Conservation (phyloP, 2,113 vertebrate genomes). For the Dromaius novaehollandiae region DNA sequence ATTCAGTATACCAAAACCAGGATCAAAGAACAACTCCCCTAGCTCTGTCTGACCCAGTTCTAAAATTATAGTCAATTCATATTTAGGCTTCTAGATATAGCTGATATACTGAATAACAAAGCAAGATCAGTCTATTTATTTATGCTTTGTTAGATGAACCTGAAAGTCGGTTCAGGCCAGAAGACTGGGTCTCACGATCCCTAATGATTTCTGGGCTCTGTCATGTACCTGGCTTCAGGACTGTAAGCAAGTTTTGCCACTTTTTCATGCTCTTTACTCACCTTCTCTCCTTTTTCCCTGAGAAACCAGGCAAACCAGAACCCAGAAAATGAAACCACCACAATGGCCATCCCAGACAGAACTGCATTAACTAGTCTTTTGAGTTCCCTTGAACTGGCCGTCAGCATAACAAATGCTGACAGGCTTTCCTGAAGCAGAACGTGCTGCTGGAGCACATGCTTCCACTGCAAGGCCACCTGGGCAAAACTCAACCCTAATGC, state of each 20-base stretch:
- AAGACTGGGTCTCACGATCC: background rate
- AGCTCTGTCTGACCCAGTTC: background rate
- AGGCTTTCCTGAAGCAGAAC: background rate
- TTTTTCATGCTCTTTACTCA: background rate
- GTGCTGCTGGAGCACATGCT: background rate
- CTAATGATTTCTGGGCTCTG: background rate
- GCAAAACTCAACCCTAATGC: background rate
- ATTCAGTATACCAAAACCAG: background rate
- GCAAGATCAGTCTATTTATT: background rate
- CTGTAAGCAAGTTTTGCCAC: background rate
- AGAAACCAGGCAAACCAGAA: background rate
- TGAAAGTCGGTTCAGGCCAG: too few species aligned
- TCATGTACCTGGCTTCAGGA: background rate
- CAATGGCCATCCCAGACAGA: background rate
- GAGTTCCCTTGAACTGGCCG: background rate
- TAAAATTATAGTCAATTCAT: background rate
- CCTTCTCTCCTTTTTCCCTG: background rate
- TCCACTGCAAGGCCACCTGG: background rate
- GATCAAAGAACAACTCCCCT: background rate
- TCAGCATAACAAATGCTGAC: fast-evolving
- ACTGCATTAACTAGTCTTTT: background rate
- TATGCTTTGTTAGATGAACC: background rate
- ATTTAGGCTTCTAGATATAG: background rate
- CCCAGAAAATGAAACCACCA: background rate
- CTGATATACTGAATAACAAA: background rate